Evolutionary conservation across 2,888 invertebrate species (phyloP).

Genomic region (Torymus texanus): DNA sequence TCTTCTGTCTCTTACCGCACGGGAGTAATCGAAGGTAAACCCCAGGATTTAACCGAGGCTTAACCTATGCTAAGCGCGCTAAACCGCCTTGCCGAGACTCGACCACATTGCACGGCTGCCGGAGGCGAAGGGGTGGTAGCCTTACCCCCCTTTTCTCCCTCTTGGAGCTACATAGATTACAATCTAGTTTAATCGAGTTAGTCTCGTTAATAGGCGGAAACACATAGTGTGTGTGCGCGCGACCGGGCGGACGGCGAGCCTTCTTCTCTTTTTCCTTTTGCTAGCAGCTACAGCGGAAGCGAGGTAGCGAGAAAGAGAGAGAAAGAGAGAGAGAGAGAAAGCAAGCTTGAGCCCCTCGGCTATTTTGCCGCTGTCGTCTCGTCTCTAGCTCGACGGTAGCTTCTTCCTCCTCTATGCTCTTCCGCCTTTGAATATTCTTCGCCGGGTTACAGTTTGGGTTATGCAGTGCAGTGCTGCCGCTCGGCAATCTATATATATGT

Average conservation of each 20-base stretch:
- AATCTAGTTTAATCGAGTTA: conserved; percentile 71
- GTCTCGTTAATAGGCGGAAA: conserved; percentile 64
- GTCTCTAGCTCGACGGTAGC: not conserved
- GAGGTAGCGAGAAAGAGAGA: too few relatives aligned
- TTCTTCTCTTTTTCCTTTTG: not conserved
- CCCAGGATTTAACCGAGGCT: conserved; percentile 69
- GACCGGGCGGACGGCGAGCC: not conserved
- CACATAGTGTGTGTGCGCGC: conserved; percentile 33
- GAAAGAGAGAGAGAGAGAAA: too few relatives aligned
- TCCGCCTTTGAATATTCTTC: conserved; percentile 31
- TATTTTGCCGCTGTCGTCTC: conserved; percentile 22
- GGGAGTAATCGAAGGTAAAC: conserved; percentile 70
- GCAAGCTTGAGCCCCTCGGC: not conserved
- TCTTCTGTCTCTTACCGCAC: conserved; percentile 61
- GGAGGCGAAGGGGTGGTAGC: not conserved
- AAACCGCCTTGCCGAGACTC: conserved; percentile 67
- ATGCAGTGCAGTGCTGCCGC: too few relatives aligned
- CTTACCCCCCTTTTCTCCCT: too few relatives aligned
- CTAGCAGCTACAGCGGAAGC: too few relatives aligned
- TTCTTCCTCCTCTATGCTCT: conserved; percentile 48
- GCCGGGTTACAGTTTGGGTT: too few relatives aligned
- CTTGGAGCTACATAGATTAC: conserved; percentile 65
- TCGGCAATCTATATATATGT: too few relatives aligned
- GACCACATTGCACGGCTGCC: conserved; percentile 59
- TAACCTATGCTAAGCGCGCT: conserved; percentile 72